Conservation (phyloP, 2,797 vertebrate species). For the Gymnocypris eckloni region DNA sequence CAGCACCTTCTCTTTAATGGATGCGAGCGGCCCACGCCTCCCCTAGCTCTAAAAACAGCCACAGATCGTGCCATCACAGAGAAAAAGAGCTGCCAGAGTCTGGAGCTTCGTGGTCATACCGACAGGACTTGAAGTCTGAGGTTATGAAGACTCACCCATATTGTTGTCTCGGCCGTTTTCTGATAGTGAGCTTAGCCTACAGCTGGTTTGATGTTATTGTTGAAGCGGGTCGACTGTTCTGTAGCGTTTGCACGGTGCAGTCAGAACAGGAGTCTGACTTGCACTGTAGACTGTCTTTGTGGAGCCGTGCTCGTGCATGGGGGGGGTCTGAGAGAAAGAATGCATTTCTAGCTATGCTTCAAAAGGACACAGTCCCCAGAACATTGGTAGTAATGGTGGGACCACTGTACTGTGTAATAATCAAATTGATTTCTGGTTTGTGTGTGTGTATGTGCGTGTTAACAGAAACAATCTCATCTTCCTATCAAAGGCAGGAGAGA, state of each 20-base stretch:
- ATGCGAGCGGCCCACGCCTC: constrained; percentile 26
- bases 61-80: constrained; percentile 1
- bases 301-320: constrained; percentile 48
- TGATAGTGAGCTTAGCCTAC: constrained; percentile 47
- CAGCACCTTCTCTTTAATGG: constrained; percentile 67
- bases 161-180: constrained; percentile 16
- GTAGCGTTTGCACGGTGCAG: constrained; percentile 36
- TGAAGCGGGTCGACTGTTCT: constrained; percentile 36
- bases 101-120: constrained; percentile 2
- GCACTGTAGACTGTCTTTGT: constrained; percentile 58
- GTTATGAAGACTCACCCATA: constrained; percentile 30
- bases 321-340: constrained; percentile 34
- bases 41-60: constrained; percentile 41
- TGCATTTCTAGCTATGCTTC: constrained; percentile 57
- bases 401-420: constrained; percentile 65
- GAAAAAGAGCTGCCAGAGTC: constrained; percentile 47
- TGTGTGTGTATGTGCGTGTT: constrained; percentile 29
- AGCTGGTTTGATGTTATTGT: constrained; percentile 48
- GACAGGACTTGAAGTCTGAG: constrained; percentile 11
- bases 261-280: constrained; percentile 55
- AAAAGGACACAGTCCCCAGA: constrained; percentile 60
- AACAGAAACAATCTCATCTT: constrained; percentile 54
- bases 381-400: constrained; percentile 62
- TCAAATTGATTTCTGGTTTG: constrained; percentile 61
- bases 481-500: constrained; percentile 46